Conservation (phyloP, 1,140 invertebrate genomes). For the Heliconius himera region DNA sequence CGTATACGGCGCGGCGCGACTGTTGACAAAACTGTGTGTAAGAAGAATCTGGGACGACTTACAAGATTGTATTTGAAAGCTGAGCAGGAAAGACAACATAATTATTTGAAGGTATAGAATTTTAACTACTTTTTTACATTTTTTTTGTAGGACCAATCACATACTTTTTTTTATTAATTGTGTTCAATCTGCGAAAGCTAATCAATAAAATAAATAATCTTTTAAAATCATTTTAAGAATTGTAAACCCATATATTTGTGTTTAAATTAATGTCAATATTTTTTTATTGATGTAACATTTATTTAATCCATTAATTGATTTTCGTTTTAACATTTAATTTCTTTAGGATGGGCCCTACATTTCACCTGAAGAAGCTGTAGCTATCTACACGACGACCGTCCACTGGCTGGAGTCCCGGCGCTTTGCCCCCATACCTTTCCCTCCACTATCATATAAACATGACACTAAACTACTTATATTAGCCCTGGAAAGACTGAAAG, state of each 20-base stretch:
- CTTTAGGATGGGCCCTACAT: conserved; percentile 98
- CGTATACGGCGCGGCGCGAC: conserved; percentile 95
- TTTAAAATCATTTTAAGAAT: no score
- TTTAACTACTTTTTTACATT: background rate
- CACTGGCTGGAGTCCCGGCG: conserved; percentile 99
- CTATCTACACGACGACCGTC: conserved; percentile 99
- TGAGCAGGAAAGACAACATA: conserved; percentile 99
- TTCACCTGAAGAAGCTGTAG: conserved; percentile 99
- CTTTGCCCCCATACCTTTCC: conserved; percentile 99
- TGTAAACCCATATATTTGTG: no score
- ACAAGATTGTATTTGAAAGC: conserved; percentile 98
- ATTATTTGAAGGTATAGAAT: conserved; percentile 92
- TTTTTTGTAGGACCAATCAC: no score
- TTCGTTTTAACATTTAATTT: conserved; percentile 18
- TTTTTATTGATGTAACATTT: no score
- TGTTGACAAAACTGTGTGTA: conserved; percentile 99
- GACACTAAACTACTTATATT: conserved; percentile 99
- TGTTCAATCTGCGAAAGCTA: no score
- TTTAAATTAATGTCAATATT: no score
- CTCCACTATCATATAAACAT: conserved; percentile 99
- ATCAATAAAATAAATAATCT: no score
- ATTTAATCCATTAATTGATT: background rate
- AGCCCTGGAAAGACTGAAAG: conserved; percentile 97
- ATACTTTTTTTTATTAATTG: no score
- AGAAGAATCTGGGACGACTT: conserved; percentile 98